Evolutionary conservation across 2,888 invertebrate genomes (phyloP).

Genomic region (Toxonevra muliebris): DNA sequence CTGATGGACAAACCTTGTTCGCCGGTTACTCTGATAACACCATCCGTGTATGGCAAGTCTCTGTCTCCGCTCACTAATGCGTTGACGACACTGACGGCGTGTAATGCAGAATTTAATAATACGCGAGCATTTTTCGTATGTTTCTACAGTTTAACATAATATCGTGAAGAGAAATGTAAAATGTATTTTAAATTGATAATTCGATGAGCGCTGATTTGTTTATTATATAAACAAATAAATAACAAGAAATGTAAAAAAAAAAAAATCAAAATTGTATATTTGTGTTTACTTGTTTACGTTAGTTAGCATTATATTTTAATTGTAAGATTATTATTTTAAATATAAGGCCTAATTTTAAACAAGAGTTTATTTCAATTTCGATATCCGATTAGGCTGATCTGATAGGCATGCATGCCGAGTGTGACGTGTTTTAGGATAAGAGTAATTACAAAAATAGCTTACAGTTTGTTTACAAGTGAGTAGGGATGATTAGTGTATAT

Average conservation of each 20-base stretch:
- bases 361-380: too few species aligned
- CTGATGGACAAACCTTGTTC: constrained; percentile 98
- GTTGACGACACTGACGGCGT: neutral
- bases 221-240: constrained; percentile 58
- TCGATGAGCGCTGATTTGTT: constrained; percentile 49
- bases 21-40: constrained; percentile 98
- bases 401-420: too few species aligned
- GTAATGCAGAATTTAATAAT: constrained; percentile 13
- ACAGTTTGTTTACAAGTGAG: too few species aligned
- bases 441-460: constrained; percentile 2
- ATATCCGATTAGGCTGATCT: too few species aligned
- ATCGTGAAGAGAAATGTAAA: constrained; percentile 24
- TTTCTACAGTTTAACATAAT: constrained; percentile 23
- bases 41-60: constrained; percentile 99
- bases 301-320: constrained; percentile 1
- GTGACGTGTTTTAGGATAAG: too few species aligned
- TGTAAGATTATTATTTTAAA: neutral
- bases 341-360: too few species aligned
- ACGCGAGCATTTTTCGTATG: neutral
- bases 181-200: constrained; percentile 41
- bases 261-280: constrained; percentile 27
- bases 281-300: constrained; percentile 29
- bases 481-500: too few species aligned
- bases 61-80: constrained; percentile 81
- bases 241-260: constrained; percentile 41